These are phyloP conservation scores for Hecatera dysodea DNA, from an alignment of 2,888 invertebrate species.

Conservation along the genomic window DNA sequence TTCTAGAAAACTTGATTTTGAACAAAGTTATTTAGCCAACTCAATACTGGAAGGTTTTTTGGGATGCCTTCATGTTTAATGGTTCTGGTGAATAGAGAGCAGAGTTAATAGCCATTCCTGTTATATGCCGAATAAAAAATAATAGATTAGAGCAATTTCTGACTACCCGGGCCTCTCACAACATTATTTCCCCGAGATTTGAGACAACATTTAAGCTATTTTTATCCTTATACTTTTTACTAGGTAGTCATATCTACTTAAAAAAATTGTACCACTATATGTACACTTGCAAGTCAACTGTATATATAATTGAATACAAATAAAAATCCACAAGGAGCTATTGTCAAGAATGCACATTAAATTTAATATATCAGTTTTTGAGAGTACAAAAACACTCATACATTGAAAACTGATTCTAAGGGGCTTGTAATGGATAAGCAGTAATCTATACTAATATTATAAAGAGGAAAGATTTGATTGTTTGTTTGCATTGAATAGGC, in stretches of 20 bases:
- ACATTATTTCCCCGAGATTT: background rate
- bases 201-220: background rate
- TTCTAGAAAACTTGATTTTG: background rate
- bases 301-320: background rate
- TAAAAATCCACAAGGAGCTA: background rate
- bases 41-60: background rate
- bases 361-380: background rate
- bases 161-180: background rate
- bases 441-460: no score
- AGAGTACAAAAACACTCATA: background rate
- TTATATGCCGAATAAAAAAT: background rate
- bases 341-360: background rate
- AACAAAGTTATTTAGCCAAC: background rate
- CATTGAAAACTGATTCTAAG: background rate
- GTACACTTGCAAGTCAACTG: no score
- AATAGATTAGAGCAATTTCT: no score
- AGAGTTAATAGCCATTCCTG: background rate
- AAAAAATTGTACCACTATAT: no score
- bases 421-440: constrained; percentile 6
- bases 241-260: background rate
- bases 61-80: background rate
- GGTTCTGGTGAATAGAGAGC: background rate
- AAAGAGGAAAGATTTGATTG: no score
- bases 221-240: background rate
- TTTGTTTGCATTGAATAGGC: no score